A percentile compares a stretch with the other conserved stretches of the same genome.
These are phyloP conservation scores for Darevskia nairensis DNA, from an alignment of 2,797 vertebrate species.

Conservation along the genomic window DNA sequence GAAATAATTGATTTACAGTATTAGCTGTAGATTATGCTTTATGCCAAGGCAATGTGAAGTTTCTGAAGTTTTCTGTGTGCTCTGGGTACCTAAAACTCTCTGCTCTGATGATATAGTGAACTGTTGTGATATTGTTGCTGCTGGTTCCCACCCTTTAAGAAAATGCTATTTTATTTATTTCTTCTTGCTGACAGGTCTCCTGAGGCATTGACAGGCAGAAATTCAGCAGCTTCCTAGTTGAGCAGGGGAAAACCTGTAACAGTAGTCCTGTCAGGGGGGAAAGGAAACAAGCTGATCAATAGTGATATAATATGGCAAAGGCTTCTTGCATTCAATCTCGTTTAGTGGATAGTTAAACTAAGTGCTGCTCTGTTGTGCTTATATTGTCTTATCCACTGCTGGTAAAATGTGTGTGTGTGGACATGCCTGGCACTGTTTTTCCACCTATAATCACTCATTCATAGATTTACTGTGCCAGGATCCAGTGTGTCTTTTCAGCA, in stretches of 20 bases:
- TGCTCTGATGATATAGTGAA: slow-evolving; percentile 16
- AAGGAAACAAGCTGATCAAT: neutral
- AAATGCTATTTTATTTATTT: neutral
- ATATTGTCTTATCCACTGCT: slow-evolving; percentile 9
- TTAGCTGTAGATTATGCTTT: neutral
- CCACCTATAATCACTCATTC: neutral
- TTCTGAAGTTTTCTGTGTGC: slow-evolving; percentile 37
- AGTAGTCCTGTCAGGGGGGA: neutral
- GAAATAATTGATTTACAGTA: neutral
- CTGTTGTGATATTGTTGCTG: slow-evolving; percentile 10
- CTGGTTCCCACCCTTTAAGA: neutral
- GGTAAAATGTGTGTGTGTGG: slow-evolving; percentile 27
- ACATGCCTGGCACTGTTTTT: slow-evolving; percentile 26
- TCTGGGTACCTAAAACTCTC: slow-evolving; percentile 44
- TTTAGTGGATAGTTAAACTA: neutral
- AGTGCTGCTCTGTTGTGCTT: neutral
- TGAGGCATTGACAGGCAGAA: neutral
- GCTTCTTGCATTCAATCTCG: neutral
- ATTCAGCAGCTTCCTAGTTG: neutral
- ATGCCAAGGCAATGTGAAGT: neutral
- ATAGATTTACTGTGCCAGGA: slow-evolving; percentile 22
- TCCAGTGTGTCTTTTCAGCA: slow-evolving; percentile 57
- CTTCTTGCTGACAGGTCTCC: neutral
- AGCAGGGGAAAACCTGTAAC: neutral
- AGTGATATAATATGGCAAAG: neutral